These are phyloP conservation scores for Trichonephila clavata DNA, from an alignment of 1,140 invertebrate species.

Conservation along the genomic window DNA sequence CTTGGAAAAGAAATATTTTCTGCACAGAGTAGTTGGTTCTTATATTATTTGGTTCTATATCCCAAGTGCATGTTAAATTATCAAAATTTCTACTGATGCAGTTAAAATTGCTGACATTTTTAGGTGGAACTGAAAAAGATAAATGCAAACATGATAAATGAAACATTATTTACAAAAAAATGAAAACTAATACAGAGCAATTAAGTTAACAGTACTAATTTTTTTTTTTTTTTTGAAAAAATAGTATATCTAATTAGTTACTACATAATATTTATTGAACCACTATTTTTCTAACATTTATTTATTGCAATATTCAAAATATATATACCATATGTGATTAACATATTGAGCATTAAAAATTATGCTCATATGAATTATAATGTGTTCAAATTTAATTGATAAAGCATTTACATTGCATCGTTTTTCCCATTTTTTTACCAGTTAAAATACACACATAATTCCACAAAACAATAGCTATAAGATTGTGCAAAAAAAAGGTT, in stretches of 20 bases:
- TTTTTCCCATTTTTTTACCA: not conserved
- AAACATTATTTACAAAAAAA: not conserved
- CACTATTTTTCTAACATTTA: too few species aligned
- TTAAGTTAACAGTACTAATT: too few species aligned
- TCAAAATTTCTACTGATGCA: conserved; percentile 87
- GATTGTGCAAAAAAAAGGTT: too few species aligned
- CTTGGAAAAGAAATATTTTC: conserved; percentile 7
- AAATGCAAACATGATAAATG: not conserved
- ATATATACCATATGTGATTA: too few species aligned
- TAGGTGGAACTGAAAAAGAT: conserved; percentile 52
- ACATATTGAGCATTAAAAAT: not conserved
- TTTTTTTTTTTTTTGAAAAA: too few species aligned
- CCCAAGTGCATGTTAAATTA: conserved; percentile 86
- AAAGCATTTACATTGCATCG: not conserved
- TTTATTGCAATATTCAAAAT: too few species aligned
- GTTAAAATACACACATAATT: too few species aligned
- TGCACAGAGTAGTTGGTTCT: conserved; percentile 82
- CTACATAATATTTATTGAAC: too few species aligned
- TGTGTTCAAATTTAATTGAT: not conserved
- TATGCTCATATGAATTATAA: not conserved
- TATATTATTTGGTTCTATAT: conserved; percentile 82
- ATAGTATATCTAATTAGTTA: too few species aligned
- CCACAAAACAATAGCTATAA: too few species aligned
- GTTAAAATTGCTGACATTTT: conserved; percentile 82
- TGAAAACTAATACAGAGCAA: too few species aligned